Base-by-base conservation (phyloP, 2,888 invertebrate species). In the Chaitophorus viminalis region DNA sequence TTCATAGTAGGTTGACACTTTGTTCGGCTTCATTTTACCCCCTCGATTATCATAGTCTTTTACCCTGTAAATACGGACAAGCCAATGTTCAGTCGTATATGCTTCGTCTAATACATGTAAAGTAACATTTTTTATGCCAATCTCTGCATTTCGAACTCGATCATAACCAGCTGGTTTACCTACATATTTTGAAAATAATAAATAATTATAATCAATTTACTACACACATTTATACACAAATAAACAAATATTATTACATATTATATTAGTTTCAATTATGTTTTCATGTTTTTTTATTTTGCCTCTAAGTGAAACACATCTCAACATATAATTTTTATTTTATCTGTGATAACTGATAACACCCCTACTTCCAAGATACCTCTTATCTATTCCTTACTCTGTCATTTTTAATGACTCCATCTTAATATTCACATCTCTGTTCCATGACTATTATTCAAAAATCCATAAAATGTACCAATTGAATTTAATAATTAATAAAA, bases 11-110 rank as follows among this genome's bases (percentile, higher is more conserved):
- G 68, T 77, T 52, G 78, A 81, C 25, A 87, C 60, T 81, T 87
- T 87, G 74, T 86, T 86, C 36, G 86, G 72, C 52, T 89, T 89
- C 82, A 87, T 82, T 82, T 84, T 89, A 88, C 81, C 75, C 0
- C 97, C 97, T 90, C 97, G 93, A 92, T 99, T 99, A 89, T 96
- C 95, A 90, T 98, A 93, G 92, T 97, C 96, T 93, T 99, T 99
- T 65, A 99, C 99, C 93, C 98, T 98, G 93, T 99, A 99, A 91
- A 99, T 98, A 91, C 99, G 94, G 88, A 99, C 99, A 79, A 99
- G 94, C 99, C 99, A 99, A 92, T 99, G 99, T 92, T 99, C 99
- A 0, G 99, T 98, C 31, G 99, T 99, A 92, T 99, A 99, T 0
- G 99, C 99, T 92, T 99, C 99, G 92, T 99, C 99, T n/a, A 99